These are phyloP conservation scores for Stictonetta naevosa DNA, from an alignment of 2,113 vertebrate species.

Conservation along the genomic window DNA sequence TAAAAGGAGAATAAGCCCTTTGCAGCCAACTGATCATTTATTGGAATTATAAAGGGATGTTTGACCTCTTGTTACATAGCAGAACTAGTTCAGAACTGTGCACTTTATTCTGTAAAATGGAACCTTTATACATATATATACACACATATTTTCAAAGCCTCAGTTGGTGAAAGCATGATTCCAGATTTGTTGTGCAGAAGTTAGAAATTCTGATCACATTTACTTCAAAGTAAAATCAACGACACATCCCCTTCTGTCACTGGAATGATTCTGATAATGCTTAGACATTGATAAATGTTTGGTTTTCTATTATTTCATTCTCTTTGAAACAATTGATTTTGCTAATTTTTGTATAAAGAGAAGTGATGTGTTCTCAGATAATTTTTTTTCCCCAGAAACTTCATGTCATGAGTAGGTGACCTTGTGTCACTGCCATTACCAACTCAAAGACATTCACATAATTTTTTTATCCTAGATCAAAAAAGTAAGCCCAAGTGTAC, in stretches of 20 bases:
- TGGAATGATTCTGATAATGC: background rate
- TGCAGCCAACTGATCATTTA: background rate
- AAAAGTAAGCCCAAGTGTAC: background rate
- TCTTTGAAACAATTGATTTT: background rate
- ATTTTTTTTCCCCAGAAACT: background rate
- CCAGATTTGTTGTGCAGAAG: background rate
- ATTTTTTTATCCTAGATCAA: constrained; percentile 15
- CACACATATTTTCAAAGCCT: background rate
- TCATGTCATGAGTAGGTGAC: background rate
- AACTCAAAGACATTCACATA: background rate
- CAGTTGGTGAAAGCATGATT: background rate
- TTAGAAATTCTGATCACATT: background rate
- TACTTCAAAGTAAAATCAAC: background rate
- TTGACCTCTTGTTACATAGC: background rate
- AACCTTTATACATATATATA: background rate
- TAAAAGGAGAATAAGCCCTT: background rate
- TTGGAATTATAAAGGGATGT: background rate
- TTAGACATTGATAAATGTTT: background rate
- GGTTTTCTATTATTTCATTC: background rate
- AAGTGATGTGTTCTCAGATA: background rate
- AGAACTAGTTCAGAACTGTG: background rate
- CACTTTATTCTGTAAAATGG: background rate
- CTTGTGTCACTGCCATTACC: background rate
- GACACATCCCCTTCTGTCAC: background rate
- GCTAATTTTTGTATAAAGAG: background rate